Evolutionary conservation across 2,888 invertebrate genomes (phyloP).

Genomic region (Beris chalybata): DNA sequence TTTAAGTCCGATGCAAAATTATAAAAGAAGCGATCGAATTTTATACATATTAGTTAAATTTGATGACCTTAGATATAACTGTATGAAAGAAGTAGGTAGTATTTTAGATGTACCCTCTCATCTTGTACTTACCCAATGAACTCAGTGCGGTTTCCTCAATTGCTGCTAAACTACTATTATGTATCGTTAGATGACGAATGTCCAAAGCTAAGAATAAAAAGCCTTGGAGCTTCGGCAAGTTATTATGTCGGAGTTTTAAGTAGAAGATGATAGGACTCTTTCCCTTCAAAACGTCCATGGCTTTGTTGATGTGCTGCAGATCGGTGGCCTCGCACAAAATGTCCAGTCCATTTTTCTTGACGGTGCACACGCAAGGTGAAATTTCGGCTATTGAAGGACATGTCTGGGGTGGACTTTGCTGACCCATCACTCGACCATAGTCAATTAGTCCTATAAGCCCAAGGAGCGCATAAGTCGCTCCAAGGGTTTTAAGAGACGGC

Average conservation of each 20-base stretch:
- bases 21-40: too few relatives aligned
- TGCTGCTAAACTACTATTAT: constrained; percentile 83
- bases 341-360: constrained; percentile 87
- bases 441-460: constrained; percentile 37
- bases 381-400: constrained; percentile 77
- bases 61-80: too few relatives aligned
- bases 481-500: constrained; percentile 38
- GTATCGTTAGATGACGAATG: constrained; percentile 85
- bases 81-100: not conserved
- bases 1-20: too few relatives aligned
- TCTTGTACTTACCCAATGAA: constrained; percentile 70
- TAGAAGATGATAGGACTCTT: constrained; percentile 83
- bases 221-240: constrained; percentile 79
- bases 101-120: not conserved
- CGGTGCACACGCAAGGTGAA: constrained; percentile 78
- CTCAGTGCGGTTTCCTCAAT: constrained; percentile 86
- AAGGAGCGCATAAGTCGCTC: constrained; percentile 37
- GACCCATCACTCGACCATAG: constrained; percentile 36
- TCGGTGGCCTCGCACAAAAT: constrained; percentile 87
- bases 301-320: constrained; percentile 73
- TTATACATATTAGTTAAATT: too few relatives aligned
- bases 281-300: constrained; percentile 80
- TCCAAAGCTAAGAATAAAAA: constrained; percentile 86
- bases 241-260: constrained; percentile 83
- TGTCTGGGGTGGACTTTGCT: constrained; percentile 60